A percentile compares a stretch with the other conserved stretches of the same genome.
These are phyloP conservation scores for Eriocheir sinensis DNA, from an alignment of 1,140 invertebrate species.

Conservation along the genomic window DNA sequence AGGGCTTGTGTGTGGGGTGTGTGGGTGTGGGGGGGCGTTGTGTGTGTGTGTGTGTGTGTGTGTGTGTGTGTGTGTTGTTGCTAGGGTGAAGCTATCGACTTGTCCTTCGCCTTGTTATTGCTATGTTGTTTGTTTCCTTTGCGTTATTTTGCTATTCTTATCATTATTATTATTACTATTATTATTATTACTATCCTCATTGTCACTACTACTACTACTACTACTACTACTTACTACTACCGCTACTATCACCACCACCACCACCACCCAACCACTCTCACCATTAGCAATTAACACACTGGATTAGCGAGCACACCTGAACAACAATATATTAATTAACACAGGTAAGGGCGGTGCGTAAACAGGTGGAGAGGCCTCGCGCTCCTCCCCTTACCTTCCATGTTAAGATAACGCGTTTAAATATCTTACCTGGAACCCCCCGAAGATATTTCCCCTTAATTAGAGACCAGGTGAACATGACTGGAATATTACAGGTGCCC, in stretches of 20 bases:
- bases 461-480: neutral
- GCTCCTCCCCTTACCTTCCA: neutral
- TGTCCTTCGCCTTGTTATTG: neutral
- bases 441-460: neutral
- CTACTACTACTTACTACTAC: conserved; percentile 24
- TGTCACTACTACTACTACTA: conserved; percentile 4
- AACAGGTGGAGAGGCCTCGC: neutral
- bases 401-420: neutral
- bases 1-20: neutral
- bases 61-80: conserved; percentile 17
- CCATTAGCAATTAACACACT: too few relatives aligned
- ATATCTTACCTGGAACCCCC: neutral
- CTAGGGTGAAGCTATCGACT: neutral
- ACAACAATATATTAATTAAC: neutral
- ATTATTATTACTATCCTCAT: neutral
- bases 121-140: neutral
- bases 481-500: neutral
- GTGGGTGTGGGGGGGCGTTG: neutral
- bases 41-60: conserved; percentile 14
- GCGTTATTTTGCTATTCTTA: neutral
- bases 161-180: neutral
- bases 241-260: neutral
- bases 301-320: too few relatives aligned
- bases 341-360: too few relatives aligned
- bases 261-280: neutral